Conservation (phyloP, 1,140 invertebrate species). For the Scaptomyza montana region DNA sequence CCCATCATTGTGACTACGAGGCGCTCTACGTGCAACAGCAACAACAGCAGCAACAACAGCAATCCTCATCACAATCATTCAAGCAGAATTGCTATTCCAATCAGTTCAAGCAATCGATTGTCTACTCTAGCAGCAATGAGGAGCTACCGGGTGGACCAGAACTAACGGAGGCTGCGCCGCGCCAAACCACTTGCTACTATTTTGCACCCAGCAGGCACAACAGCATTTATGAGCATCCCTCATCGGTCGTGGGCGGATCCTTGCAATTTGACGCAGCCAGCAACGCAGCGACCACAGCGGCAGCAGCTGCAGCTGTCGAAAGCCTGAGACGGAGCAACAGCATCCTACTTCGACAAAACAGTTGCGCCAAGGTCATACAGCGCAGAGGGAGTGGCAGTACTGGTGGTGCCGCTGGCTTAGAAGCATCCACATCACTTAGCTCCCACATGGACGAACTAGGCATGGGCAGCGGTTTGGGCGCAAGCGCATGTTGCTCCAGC, state of each 20-base stretch:
- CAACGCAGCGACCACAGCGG: constrained; percentile 69
- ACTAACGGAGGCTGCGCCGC: constrained; percentile 35
- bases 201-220: constrained; percentile 78
- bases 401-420: constrained; percentile 26
- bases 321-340: constrained; percentile 77
- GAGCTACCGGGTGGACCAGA: constrained; percentile 56
- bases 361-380: constrained; percentile 77
- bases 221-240: constrained; percentile 83
- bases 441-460: constrained; percentile 77
- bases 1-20: constrained; percentile 83
- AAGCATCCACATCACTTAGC: constrained; percentile 70
- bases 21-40: constrained; percentile 77
- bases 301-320: constrained; percentile 76
- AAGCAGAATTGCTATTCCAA: constrained; percentile 82
- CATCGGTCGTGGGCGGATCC: constrained; percentile 76
- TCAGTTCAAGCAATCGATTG: constrained; percentile 80
- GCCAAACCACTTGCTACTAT: constrained; percentile 78
- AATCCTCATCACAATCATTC: constrained; percentile 54
- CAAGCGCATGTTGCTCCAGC: constrained; percentile 69
- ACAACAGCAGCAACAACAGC: constrained; percentile 30
- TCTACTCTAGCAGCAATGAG: constrained; percentile 81
- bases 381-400: constrained; percentile 66
- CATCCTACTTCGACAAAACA: constrained; percentile 77
- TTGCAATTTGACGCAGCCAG: constrained; percentile 70
- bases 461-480: constrained; percentile 64